Evolutionary conservation across 1,140 invertebrate genomes (phyloP), one percentile per base, ranked within the genome.

Genomic region (Globodera ellingtonae): DNA sequence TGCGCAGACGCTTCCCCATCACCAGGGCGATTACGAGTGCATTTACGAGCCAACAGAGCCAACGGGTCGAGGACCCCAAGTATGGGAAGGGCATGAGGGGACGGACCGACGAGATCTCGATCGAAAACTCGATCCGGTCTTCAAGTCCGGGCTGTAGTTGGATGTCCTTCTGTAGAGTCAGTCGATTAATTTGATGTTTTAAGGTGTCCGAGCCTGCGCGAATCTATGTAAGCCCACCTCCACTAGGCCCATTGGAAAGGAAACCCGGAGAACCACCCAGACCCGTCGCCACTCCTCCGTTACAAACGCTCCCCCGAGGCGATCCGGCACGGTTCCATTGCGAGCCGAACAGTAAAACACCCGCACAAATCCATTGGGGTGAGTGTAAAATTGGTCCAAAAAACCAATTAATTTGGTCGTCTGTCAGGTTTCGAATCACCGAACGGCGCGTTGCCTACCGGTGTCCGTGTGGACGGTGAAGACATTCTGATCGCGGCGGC

Each of bases 21-120:
- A 85, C 84, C 71, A 77, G 74, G 83, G 79, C 56, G 84, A 88
- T 75, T 88, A 88, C 77, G 87, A 90, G 74, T 88, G 86, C 62
- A 77, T 75, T 71, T 46, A 81, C 44, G 71, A 50, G 44, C 75
- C 80, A 48, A 65, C 72, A 47, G 74, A 65, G n/a, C 86, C 84
- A 35, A 52, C 72, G 80, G 66, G 82, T 78, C 50, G 87, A 83
- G n/a, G 50, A 76, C 13, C 84, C 85, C 46, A 62, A 18, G 56
- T 62, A 18, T 6, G 70, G 18, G 18, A 5, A 72, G 18, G 6
- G 70, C 4, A 4, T 3, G 0, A 48, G 15, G 18, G 6, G 18
- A 35, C 35, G 1, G 35, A 35, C 35, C 35, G 35, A 35, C 35
- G 35, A 35, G 3, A 35, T 35, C 35, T 35, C 35, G 35, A 35